Evolutionary conservation across 2,113 vertebrate species (phyloP).

Genomic region (Albula glossodonta): DNA sequence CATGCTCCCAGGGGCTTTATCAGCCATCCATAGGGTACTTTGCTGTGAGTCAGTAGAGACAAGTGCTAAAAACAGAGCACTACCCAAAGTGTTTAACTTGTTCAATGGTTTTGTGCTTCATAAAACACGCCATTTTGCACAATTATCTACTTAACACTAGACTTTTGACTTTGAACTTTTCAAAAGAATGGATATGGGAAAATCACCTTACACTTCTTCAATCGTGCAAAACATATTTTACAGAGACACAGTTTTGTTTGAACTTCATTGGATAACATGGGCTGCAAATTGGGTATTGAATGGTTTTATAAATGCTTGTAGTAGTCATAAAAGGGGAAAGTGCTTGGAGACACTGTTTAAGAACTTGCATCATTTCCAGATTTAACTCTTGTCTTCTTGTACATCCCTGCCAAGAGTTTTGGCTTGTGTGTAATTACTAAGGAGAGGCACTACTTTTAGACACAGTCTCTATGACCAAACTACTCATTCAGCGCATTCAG

Average conservation of each 20-base stretch:
- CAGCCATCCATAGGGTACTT: not conserved
- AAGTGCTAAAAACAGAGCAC: no score
- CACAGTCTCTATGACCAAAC: slow-evolving; percentile 1
- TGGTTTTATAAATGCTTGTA: not conserved
- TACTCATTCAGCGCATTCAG: slow-evolving; percentile 5
- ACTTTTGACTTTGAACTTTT: not conserved
- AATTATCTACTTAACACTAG: not conserved
- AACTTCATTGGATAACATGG: not conserved
- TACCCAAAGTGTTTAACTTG: not conserved
- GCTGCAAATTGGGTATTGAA: not conserved
- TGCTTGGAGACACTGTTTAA: not conserved
- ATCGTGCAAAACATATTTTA: not conserved
- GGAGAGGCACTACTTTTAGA: not conserved
- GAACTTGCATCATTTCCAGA: not conserved
- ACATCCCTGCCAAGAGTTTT: not conserved
- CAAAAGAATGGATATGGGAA: not conserved
- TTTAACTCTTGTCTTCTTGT: not conserved
- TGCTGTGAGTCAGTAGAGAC: not conserved
- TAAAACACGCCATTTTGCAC: not conserved
- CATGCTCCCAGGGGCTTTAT: slow-evolving; percentile 3
- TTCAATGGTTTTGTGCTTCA: not conserved
- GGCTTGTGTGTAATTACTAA: not conserved
- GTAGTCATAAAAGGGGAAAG: no score
- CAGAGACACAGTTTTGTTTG: not conserved
- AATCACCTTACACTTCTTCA: not conserved